These are phyloP conservation scores for Lateolabrax maculatus DNA, from an alignment of 2,797 vertebrate genomes.

Conservation along the genomic window DNA sequence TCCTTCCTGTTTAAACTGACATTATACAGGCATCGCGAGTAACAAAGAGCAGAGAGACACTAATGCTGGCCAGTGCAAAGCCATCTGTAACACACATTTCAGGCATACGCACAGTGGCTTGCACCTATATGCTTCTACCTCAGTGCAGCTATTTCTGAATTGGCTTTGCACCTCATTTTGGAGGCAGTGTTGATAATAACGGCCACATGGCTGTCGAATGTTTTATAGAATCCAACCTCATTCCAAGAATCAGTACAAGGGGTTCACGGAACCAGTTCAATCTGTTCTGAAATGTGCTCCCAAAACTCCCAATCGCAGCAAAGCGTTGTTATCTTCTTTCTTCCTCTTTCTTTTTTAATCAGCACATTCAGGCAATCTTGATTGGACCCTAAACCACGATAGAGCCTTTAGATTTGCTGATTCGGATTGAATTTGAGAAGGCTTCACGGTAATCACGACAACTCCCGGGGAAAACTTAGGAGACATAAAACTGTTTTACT, in stretches of 20 bases:
- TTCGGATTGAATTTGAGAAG: conserved; percentile 27
- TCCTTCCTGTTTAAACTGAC: conserved; percentile 54
- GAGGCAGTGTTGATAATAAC: conserved; percentile 20
- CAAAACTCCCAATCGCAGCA: conserved; percentile 34
- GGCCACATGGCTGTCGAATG: conserved; percentile 39
- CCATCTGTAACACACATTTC: conserved; percentile 21
- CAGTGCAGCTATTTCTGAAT: conserved; percentile 14
- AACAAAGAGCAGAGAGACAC: conserved; percentile 56
- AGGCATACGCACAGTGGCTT: conserved; percentile 2
- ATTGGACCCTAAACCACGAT: conserved; percentile 43
- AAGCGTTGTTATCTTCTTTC: conserved; percentile 2
- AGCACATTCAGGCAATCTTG: conserved; percentile 32
- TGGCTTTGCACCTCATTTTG: conserved; percentile 11
- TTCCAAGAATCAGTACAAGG: conserved; percentile 58
- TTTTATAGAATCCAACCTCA: conserved; percentile 42
- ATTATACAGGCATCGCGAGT: conserved; percentile 26
- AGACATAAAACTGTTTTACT: conserved; percentile 9
- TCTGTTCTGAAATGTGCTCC: conserved; percentile 57
- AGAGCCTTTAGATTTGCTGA: conserved; percentile 37
- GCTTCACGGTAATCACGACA: conserved; percentile 34
- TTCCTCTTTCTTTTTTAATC: conserved; percentile 7
- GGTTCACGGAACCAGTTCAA: conserved; percentile 42
- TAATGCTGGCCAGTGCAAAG: conserved; percentile 39
- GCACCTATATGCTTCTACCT: conserved; percentile 27
- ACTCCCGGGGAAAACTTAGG: not conserved